These are phyloP conservation scores for Talpa occidentalis DNA, from an alignment of 2,113 vertebrate genomes.

Conservation along the genomic window DNA sequence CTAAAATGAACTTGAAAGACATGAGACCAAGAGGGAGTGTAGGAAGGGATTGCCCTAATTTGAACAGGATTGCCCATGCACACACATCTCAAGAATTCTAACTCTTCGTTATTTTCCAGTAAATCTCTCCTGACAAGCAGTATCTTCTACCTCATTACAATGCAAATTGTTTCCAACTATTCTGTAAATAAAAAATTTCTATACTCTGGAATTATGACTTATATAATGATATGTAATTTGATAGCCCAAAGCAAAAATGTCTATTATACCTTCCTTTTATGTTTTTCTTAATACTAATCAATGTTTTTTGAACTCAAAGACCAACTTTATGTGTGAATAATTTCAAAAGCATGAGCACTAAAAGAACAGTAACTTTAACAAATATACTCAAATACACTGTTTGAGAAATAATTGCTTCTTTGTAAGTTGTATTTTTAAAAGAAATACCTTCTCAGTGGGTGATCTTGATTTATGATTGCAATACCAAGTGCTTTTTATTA, in stretches of 20 bases:
- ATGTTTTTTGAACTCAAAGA: neutral
- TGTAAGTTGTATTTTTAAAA: neutral
- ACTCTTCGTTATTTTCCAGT: neutral
- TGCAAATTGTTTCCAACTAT: neutral
- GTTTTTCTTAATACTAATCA: neutral
- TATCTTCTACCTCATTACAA: neutral
- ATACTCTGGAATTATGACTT: neutral
- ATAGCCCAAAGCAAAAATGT: neutral
- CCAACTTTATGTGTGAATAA: constrained; percentile 7
- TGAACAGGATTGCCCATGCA: neutral
- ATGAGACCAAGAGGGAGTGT: neutral
- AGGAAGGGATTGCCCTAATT: neutral
- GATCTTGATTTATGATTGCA: neutral
- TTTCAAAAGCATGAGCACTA: neutral
- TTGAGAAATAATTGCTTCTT: neutral
- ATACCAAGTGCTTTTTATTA: constrained; percentile 1
- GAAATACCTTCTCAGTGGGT: neutral
- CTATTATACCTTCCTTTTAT: neutral
- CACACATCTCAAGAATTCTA: neutral
- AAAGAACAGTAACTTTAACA: neutral
- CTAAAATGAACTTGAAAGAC: neutral
- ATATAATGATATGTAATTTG: neutral
- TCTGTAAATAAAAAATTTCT: neutral
- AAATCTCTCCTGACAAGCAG: neutral
- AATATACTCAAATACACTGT: neutral